Percentiles rank a stretch among this genome's conserved stretches.
Conservation (phyloP, 2,113 vertebrate species). For the Lasiurus borealis region DNA sequence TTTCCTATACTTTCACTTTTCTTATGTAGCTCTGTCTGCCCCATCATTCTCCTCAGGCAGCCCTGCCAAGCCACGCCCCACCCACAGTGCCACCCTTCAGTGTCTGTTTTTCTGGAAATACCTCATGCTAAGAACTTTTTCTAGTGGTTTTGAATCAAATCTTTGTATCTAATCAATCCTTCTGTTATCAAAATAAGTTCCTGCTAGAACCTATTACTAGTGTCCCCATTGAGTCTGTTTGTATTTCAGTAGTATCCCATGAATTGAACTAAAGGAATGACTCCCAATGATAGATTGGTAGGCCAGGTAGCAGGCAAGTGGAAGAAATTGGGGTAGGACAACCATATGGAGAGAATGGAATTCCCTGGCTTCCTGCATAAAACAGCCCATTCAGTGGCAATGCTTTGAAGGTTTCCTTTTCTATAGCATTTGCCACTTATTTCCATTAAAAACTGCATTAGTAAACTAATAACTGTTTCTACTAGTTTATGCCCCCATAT, state of each 20-base stretch:
- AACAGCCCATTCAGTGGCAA: not conserved
- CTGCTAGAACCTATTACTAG: not conserved
- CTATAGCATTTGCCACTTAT: not conserved
- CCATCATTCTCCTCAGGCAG: not conserved
- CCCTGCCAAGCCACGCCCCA: not conserved
- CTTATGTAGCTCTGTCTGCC: not conserved
- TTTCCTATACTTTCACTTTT: not conserved
- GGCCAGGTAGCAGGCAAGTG: not conserved
- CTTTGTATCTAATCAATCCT: not conserved
- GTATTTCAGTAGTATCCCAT: not conserved
- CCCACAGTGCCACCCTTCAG: no score
- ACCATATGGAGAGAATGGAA: rapidly evolving
- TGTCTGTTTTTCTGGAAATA: not conserved
- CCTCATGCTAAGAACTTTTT: not conserved
- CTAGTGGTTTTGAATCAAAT: not conserved
- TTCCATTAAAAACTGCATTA: not conserved
- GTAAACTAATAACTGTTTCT: not conserved
- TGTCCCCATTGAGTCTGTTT: not conserved
- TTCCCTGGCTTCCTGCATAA: not conserved
- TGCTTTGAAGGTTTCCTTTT: not conserved
- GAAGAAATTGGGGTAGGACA: not conserved
- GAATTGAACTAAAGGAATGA: not conserved
- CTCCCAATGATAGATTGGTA: no score
- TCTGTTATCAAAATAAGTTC: not conserved
- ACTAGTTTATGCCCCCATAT: not conserved